Conservation (phyloP, 2,797 vertebrate species). For the Dendrocincla tyrannina region DNA sequence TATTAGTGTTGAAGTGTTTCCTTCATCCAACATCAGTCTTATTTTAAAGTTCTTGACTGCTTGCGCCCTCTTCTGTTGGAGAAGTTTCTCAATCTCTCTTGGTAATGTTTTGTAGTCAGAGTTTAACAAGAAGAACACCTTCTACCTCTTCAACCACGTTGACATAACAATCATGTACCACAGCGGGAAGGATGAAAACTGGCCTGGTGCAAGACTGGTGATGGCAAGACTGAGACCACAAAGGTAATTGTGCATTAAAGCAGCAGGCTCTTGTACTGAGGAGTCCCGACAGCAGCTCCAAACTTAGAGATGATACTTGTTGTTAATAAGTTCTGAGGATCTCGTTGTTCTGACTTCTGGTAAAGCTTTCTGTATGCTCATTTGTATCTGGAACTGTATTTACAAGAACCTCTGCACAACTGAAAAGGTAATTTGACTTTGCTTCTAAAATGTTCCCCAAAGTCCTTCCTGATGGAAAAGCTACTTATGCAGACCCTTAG, state of each 20-base stretch:
- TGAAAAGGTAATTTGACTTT: background rate
- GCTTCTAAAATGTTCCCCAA: background rate
- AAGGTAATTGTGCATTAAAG: conserved; percentile 76
- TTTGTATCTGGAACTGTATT: background rate
- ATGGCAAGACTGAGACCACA: conserved; percentile 85
- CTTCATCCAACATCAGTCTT: background rate
- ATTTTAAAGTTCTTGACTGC: background rate
- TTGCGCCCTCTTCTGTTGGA: conserved; percentile 31
- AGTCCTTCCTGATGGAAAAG: background rate
- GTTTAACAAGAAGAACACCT: conserved; percentile 89
- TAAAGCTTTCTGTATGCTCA: background rate
- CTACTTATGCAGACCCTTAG: background rate
- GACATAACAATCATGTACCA: conserved; percentile 91
- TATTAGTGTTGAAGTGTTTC: background rate
- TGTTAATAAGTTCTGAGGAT: background rate
- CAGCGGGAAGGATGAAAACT: conserved; percentile 78
- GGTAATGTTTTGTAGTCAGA: conserved; percentile 78
- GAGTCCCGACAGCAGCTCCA: background rate
- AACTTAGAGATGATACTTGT: background rate
- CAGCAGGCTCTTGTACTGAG: background rate
- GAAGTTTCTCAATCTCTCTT: conserved; percentile 9
- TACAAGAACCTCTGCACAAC: background rate
- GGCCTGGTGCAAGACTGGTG: conserved; percentile 84
- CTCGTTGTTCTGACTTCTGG: background rate
- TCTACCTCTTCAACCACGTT: conserved; percentile 91